These are phyloP conservation scores for Gymnogyps californianus DNA, from an alignment of 2,113 vertebrate species.

Conservation along the genomic window DNA sequence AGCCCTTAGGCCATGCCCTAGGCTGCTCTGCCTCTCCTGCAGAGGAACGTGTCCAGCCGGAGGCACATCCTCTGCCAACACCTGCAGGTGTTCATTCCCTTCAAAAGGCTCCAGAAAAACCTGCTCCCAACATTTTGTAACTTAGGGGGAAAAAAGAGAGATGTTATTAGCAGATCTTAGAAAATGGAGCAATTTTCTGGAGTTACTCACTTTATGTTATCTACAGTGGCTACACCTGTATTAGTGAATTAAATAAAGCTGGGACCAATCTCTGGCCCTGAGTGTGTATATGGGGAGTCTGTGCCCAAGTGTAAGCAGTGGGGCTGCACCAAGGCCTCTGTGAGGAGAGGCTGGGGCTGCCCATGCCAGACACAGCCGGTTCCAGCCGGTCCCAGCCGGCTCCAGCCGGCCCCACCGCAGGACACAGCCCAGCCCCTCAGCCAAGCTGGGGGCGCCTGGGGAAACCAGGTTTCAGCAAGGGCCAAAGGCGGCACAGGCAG, in stretches of 20 bases:
- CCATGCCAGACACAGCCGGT: neutral
- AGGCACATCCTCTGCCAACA: neutral
- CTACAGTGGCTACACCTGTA: neutral
- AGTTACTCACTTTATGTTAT: neutral
- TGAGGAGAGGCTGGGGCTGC: neutral
- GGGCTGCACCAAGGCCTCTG: too few relatives aligned
- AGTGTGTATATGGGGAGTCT: rapidly evolving
- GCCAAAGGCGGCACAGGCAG: too few relatives aligned
- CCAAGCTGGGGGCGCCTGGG: too few relatives aligned
- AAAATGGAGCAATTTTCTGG: neutral
- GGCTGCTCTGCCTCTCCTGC: neutral
- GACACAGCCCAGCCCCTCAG: too few relatives aligned
- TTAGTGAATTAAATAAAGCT: neutral
- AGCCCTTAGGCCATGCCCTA: neutral
- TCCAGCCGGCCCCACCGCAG: neutral
- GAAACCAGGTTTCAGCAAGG: too few relatives aligned
- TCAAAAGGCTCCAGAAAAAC: neutral
- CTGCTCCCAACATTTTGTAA: neutral
- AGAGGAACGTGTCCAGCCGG: neutral
- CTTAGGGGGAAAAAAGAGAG: neutral
- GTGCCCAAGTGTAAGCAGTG: rapidly evolving
- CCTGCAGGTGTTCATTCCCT: neutral
- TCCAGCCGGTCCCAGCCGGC: neutral
- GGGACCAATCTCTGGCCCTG: neutral
- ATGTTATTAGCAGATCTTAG: neutral